Percentiles rank a stretch among this genome's conserved stretches.
These are phyloP conservation scores for Cardiocondyla obscurior DNA, from an alignment of 1,140 invertebrate genomes.

Conservation along the genomic window DNA sequence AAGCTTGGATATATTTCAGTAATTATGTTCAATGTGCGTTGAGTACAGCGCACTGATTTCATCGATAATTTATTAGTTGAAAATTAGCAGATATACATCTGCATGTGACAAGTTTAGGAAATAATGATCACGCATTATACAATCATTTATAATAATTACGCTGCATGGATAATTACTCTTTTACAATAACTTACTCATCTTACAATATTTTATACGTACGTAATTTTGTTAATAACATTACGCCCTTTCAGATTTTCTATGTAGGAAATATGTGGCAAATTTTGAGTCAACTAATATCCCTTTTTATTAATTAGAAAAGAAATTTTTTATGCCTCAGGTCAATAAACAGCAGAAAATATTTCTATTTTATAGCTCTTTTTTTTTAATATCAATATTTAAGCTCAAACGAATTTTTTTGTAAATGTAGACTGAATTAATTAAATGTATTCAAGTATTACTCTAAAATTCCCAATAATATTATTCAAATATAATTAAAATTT, in stretches of 20 bases:
- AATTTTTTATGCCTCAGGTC: not conserved
- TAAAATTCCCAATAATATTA: not conserved
- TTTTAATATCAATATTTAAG: too few species aligned
- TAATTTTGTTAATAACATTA: not conserved
- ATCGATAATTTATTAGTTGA: slow-evolving; percentile 33
- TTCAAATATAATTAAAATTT: not conserved
- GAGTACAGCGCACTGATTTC: not conserved
- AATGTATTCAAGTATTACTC: not conserved
- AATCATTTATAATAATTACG: slow-evolving; percentile 1
- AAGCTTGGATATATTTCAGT: not conserved
- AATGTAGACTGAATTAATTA: not conserved
- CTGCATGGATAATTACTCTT: not conserved
- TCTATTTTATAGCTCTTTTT: not conserved
- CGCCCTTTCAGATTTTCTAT: not conserved
- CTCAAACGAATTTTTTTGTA: not conserved
- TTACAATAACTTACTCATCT: not conserved
- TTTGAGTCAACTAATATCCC: not conserved
- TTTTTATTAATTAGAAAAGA: not conserved
- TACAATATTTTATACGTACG: not conserved
- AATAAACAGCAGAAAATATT: not conserved
- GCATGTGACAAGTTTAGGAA: slow-evolving; percentile 24
- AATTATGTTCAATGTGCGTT: slow-evolving; percentile 28
- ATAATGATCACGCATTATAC: not conserved
- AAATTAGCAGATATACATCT: slow-evolving; percentile 23
- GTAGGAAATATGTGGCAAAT: not conserved